Base-by-base conservation (phyloP, 92 coral and sea anemone genomes). In the Pocillopora meandrina region DNA sequence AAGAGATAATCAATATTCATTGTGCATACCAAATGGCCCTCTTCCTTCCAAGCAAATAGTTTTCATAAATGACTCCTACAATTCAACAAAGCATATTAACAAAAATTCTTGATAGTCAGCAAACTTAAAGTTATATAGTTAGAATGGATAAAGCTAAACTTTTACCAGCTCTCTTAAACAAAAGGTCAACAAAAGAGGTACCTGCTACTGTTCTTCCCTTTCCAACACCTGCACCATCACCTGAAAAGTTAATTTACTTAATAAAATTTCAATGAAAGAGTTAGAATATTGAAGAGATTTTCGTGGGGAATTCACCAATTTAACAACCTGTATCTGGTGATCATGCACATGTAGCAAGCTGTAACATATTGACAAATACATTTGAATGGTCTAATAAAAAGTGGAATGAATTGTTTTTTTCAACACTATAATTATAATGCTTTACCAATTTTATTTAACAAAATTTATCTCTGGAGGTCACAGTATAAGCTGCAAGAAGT, bases 151-250 rank as follows among this genome's bases (percentile, higher is more conserved):
- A 42, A 12, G 62, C 0, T 59, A 16, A 59, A 59, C 0, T n/a
- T 65, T 65, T 65, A 55, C 9, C 14, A 70, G 33, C 74, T 17
- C 56, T 33, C 31, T 55, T 16, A 23, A 14, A 33, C 17, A 2
- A 68, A 68, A 23, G 33, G 5, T 14, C 9, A 68, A 69, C 12
- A 34, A 68, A 12, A 35, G 71, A 8, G 31, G 80, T 85, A 94
- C 98, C 99, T 36, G 99, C 99, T 9, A 97, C 98, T 31, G 98
- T 97, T 70, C 99, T 92, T 47, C 99, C 99, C 82, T 97, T 94
- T 10, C 99, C 99, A 23, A 97, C 99, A 34, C 99, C 99, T 61
- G 99, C 99, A 66, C 99, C 99, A 82, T 96, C 99, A 80, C 99
- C 99, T 96, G 52, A 56, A 78, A 61, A 74, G 13, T 56, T 69